Base-by-base conservation (phyloP, 2,113 vertebrate genomes). In the Axis porcinus region DNA sequence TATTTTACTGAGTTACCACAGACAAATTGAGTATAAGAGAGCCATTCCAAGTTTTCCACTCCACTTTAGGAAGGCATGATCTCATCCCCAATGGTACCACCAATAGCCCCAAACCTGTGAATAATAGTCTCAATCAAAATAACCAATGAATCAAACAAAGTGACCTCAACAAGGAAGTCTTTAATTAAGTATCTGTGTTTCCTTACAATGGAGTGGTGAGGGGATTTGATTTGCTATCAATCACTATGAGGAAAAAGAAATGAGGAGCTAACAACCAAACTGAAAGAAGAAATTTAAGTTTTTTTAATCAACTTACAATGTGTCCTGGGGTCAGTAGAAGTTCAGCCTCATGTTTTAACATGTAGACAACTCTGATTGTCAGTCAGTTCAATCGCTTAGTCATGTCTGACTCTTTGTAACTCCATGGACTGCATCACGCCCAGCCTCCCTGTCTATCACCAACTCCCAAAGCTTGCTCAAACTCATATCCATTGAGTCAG, bases 1-100 rank as follows among this genome's bases (percentile, higher is more conserved):
- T 54, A 86, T 93, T 97, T 96, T 93, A 74, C 52, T 43, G 13
- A 94, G 58, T 93, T 97, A 94, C 86, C 27, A 25, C 64, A 91
- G 84, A 84, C 52, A 95, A 82, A 86, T 92, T 88, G 23, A 70
- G 15, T 60, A 13, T 70, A 14, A 81, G 6, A 74, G 58, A 79
- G n/a, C 81, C 8, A 0, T 93, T 91, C 47, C 45, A 96, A 83
- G 36, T 45, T 86, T 89, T 79, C 90, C 43, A n/a, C 58, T 81
- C 62, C 58, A 89, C 43, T 58, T 81, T 52, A 92, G 40, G 23
- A 97, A 81, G 47, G 52, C 25, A 3, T 84, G 57, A 96, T 70
- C 58, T 91, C 86, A 81, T 57, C 8, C 40, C 25, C 55, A 54
- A 52, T 6, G 76, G n/a, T 54, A 57, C 33, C 6, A 27, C n/a